phyloP scores from a whole-genome alignment of 2,113 vertebrate species.

The Plecturocebus donacophilus region DNA sequence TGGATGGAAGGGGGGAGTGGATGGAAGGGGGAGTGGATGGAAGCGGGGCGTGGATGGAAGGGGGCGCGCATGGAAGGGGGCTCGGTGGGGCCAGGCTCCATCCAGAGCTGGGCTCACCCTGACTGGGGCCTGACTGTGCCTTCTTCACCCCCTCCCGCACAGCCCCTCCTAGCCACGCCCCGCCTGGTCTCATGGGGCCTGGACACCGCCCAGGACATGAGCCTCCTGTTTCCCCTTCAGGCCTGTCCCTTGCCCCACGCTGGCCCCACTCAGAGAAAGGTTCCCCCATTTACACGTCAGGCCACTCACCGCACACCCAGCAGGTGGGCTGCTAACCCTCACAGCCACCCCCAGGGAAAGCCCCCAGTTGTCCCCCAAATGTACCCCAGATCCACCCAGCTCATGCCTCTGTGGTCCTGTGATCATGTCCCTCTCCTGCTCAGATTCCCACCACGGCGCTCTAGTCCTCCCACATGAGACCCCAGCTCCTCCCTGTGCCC shows the following conservation, averaged over 20 bases:
- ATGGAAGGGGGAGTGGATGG: too few relatives aligned
- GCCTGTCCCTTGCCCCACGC: not conserved
- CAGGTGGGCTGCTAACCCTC: not conserved
- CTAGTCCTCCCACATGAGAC: fast-evolving
- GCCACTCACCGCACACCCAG: not conserved
- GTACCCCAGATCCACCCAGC: fast-evolving
- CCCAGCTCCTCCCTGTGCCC: not conserved
- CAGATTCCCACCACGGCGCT: not conserved
- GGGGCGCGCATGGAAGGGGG: not conserved
- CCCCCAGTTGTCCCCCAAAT: too few relatives aligned
- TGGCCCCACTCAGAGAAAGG: too few relatives aligned
- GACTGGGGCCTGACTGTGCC: too few relatives aligned
- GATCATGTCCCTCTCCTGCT: fast-evolving
- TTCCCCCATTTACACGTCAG: not conserved
- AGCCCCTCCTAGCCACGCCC: not conserved
- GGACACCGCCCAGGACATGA: fast-evolving
- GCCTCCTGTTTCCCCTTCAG: not conserved
- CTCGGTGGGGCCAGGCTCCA: not conserved
- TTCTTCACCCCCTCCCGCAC: too few relatives aligned
- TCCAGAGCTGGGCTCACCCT: too few relatives aligned
- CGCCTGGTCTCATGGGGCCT: fast-evolving
- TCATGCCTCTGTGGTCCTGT: not conserved
- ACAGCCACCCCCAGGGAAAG: fast-evolving
- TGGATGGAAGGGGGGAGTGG: too few relatives aligned
- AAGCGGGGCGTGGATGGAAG: too few relatives aligned